Percentiles rank a stretch among this genome's conserved stretches.
phyloP scores from a whole-genome alignment of 2,797 vertebrate species.

The Peromyscus melanophrys region DNA sequence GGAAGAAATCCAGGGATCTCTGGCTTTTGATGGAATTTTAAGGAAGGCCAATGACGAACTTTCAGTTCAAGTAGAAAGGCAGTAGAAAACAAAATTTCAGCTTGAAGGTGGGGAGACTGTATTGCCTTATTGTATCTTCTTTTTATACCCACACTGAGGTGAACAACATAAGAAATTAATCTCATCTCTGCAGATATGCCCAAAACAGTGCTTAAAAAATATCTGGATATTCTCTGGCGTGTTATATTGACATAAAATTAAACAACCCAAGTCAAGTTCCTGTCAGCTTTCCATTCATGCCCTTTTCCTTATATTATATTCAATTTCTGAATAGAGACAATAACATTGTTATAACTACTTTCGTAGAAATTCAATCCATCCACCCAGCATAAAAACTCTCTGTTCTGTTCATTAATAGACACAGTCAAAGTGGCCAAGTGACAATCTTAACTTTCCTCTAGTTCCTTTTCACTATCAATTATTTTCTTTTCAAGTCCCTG shows the following conservation, averaged over 20 bases:
- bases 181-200: not conserved
- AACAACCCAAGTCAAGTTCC: not conserved
- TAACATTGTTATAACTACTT: not conserved
- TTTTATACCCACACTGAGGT: not conserved
- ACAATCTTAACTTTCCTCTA: not conserved
- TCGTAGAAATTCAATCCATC: not conserved
- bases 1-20: not conserved
- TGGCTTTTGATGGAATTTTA: not conserved
- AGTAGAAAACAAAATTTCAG: not conserved
- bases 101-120: not conserved
- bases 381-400: not conserved
- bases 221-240: not conserved
- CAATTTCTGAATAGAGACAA: not conserved
- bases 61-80: not conserved
- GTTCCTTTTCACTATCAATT: not conserved
- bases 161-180: not conserved
- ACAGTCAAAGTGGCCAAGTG: not conserved
- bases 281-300: not conserved
- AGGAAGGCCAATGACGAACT: not conserved
- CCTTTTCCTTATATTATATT: not conserved
- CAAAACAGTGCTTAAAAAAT: not conserved
- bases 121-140: not conserved
- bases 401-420: not conserved
- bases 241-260: not conserved
- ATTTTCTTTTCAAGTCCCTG: not conserved